Evolutionary conservation across 1,140 invertebrate genomes (phyloP).

Genomic region (Tribolium madens): DNA sequence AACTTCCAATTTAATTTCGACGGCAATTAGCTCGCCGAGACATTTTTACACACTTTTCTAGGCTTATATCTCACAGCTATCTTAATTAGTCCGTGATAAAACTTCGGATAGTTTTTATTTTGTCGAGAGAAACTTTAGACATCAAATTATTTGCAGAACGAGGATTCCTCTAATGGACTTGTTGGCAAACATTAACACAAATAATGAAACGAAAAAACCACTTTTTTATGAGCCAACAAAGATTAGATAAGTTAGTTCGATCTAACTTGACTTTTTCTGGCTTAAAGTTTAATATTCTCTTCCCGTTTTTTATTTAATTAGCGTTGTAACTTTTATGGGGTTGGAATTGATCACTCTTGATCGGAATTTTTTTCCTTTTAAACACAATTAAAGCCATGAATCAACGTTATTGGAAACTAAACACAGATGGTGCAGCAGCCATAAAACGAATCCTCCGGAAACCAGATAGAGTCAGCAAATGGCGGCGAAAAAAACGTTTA

Average conservation of each 20-base stretch:
- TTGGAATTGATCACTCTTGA: not conserved
- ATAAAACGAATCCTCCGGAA: conserved; percentile 16
- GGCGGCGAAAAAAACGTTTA: conserved; percentile 11
- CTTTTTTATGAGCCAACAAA: not conserved
- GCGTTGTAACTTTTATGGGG: no score
- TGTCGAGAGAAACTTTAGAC: no score
- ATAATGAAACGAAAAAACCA: not conserved
- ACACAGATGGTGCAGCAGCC: conserved; percentile 2
- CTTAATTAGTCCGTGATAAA: not conserved
- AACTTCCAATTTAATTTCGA: conserved; percentile 16
- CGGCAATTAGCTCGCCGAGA: conserved; percentile 1
- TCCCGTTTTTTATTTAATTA: not conserved
- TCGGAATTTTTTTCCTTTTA: conserved; percentile 22
- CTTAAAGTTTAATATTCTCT: not conserved
- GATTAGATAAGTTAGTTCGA: not conserved
- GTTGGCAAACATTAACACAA: not conserved
- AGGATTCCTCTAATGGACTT: not conserved
- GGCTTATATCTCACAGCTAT: not conserved
- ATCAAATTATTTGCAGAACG: not conserved
- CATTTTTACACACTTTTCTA: not conserved
- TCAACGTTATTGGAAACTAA: conserved; percentile 14
- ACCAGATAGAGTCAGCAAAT: not conserved
- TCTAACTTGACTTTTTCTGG: not conserved
- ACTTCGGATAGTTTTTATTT: not conserved
- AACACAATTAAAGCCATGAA: conserved; percentile 10